phyloP scores from a whole-genome alignment of 2,113 vertebrate genomes.

The Ammodytes marinus region DNA sequence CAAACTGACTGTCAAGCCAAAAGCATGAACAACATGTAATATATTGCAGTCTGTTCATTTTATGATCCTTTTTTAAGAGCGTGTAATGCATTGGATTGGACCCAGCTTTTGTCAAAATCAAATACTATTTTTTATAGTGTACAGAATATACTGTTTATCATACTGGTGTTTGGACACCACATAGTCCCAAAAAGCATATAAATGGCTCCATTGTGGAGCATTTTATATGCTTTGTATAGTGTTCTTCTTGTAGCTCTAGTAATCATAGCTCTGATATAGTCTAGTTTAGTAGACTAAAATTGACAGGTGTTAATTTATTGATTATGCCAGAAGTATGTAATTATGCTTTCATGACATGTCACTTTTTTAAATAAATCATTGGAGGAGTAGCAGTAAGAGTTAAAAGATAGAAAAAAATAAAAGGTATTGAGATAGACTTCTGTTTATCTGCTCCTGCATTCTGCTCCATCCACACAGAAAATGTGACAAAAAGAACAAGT shows the following conservation, averaged over 20 bases:
- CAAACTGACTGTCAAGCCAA: slow-evolving; percentile 4
- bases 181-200: neutral
- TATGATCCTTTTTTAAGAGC: too few relatives aligned
- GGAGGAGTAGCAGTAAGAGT: neutral
- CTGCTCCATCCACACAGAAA: too few relatives aligned
- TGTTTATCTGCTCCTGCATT: too few relatives aligned
- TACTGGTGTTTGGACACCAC: neutral
- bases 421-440: neutral
- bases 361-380: neutral
- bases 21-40: slow-evolving; percentile 2
- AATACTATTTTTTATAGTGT: neutral
- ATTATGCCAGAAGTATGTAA: neutral
- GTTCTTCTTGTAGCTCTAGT: neutral
- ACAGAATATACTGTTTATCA: neutral
- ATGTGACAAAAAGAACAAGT: neutral
- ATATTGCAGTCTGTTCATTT: neutral
- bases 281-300: neutral
- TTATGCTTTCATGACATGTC: neutral
- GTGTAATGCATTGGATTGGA: neutral
- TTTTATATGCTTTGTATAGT: neutral
- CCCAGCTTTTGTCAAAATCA: slow-evolving; percentile 1
- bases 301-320: neutral
- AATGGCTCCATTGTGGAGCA: neutral
- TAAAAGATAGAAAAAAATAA: too few relatives aligned
- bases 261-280: neutral